A percentile compares a stretch with the other conserved stretches of the same genome.
phyloP scores from a whole-genome alignment of 2,113 vertebrate genomes.

The Hepsetus odoe region DNA sequence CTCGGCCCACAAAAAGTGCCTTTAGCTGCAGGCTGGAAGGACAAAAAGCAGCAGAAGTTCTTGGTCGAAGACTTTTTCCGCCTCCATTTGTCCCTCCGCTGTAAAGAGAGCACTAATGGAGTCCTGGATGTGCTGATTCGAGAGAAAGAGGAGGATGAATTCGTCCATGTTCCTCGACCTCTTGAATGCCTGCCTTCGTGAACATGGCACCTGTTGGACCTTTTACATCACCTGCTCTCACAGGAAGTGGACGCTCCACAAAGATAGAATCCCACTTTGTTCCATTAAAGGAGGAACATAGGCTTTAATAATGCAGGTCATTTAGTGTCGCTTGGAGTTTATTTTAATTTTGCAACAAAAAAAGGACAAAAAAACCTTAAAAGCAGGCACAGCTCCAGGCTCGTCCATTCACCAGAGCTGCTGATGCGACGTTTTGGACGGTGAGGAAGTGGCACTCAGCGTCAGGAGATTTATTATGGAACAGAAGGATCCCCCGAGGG shows the following conservation, averaged over 20 bases:
- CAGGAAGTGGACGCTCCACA: conserved; percentile 33
- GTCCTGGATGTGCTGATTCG: conserved; percentile 65
- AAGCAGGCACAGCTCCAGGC: conserved; percentile 25
- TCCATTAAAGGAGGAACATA: conserved; percentile 69
- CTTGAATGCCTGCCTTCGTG: conserved; percentile 10
- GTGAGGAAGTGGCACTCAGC: conserved; percentile 52
- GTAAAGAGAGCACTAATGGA: conserved; percentile 65
- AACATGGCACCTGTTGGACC: conserved; percentile 54
- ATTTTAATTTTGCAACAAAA: conserved; percentile 55
- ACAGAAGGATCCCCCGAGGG: conserved; percentile 45
- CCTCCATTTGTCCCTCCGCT: conserved; percentile 27
- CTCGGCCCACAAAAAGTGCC: no score
- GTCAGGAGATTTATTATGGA: conserved; percentile 51
- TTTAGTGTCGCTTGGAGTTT: conserved; percentile 56
- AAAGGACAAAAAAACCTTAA: conserved; percentile 56
- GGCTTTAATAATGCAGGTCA: conserved; percentile 67
- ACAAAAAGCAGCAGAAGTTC: not conserved
- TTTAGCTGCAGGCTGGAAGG: not conserved
- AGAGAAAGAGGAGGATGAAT: conserved; percentile 54
- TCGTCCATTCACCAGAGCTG: conserved; percentile 33
- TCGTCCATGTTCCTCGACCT: conserved; percentile 23
- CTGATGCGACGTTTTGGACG: conserved; percentile 53
- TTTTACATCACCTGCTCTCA: conserved; percentile 38
- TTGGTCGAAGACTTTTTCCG: conserved; percentile 29
- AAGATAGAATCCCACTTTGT: conserved; percentile 67